phyloP scores from a whole-genome alignment of 1,140 invertebrate genomes.

The Aphis craccivora region DNA sequence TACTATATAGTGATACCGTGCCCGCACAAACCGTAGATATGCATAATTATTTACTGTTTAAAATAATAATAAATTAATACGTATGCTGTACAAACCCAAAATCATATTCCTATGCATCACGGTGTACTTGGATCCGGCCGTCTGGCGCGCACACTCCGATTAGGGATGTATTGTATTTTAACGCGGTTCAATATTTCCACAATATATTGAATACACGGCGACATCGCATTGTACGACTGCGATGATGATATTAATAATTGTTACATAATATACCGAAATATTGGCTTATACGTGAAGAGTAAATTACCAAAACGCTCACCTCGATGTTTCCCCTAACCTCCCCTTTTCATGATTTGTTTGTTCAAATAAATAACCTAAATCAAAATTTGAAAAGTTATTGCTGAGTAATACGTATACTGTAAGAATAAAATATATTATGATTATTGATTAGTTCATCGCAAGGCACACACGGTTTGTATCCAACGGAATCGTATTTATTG shows the following conservation, averaged over 20 bases:
- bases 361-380: background rate
- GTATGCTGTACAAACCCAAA: background rate
- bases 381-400: too few species aligned
- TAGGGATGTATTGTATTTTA: background rate
- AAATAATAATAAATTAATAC: background rate
- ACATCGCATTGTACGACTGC: too few species aligned
- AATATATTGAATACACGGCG: background rate
- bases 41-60: constrained; percentile 20
- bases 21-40: background rate
- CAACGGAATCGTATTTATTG: too few species aligned
- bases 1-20: background rate
- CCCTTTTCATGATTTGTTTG: background rate
- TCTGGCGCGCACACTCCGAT: background rate
- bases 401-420: too few species aligned
- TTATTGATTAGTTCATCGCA: too few species aligned
- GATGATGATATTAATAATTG: background rate
- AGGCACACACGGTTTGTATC: too few species aligned
- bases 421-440: too few species aligned
- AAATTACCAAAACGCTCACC: background rate
- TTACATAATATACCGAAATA: background rate
- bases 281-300: background rate
- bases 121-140: too few species aligned
- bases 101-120: background rate
- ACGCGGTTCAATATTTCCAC: background rate
- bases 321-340: too few species aligned